These are phyloP conservation scores for Platysteira castanea DNA, from an alignment of 2,113 vertebrate genomes.

Conservation along the genomic window DNA sequence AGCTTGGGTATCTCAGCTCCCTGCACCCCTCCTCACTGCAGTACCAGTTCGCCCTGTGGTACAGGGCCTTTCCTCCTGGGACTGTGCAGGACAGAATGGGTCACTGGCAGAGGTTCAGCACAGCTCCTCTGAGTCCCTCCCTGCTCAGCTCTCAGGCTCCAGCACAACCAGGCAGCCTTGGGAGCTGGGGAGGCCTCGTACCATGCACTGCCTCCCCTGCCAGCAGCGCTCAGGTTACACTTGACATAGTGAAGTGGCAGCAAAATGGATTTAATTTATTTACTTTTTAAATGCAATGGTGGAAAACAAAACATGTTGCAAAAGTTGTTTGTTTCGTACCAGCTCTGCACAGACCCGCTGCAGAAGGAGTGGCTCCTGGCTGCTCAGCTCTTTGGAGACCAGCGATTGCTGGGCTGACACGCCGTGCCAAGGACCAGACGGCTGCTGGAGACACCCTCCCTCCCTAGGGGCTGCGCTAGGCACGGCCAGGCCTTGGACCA, in stretches of 20 bases:
- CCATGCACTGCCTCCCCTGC: background rate
- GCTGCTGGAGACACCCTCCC: background rate
- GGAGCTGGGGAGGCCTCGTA: background rate
- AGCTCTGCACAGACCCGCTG: background rate
- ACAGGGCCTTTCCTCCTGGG: background rate
- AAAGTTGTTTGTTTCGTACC: constrained; percentile 56
- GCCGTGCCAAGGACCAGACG: background rate
- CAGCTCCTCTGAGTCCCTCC: background rate
- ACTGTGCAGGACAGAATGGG: fast-evolving
- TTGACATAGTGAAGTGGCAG: background rate
- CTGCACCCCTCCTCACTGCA: background rate
- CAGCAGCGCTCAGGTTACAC: background rate
- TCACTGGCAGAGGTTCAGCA: background rate
- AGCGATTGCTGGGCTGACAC: background rate
- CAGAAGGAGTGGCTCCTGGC: constrained; percentile 50
- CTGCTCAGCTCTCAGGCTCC: fast-evolving
- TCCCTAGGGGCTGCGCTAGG: background rate
- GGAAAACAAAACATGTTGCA: constrained; percentile 57
- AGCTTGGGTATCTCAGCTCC: background rate
- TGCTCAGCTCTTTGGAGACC: background rate
- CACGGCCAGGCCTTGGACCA: fast-evolving
- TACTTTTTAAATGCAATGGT: constrained; percentile 12
- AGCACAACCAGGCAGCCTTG: background rate
- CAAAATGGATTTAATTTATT: constrained; percentile 17
- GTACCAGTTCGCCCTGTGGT: fast-evolving